Evolutionary conservation across 2,113 vertebrate species (phyloP), one percentile per base, ranked within the genome.

Genomic region (Odobenus rosmarus): DNA sequence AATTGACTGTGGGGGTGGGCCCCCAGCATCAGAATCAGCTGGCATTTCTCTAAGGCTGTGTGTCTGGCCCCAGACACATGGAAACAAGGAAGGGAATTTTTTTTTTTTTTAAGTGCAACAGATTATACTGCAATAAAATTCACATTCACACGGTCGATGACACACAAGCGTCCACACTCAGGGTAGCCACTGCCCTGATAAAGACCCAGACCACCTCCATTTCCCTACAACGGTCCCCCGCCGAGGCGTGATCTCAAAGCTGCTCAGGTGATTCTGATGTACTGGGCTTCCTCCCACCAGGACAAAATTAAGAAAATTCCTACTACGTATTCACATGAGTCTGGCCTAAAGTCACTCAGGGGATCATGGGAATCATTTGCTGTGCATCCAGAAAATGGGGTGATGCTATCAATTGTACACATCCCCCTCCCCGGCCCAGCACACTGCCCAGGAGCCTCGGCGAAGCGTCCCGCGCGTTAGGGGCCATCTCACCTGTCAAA

Each of bases 401-500:
- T 36, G 8, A 5, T 1, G 21, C 1, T 19, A 26, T 39, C 24
- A 0, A 0, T 4, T 0, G 21, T 33, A 11, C 11, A 4, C 12
- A 0, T 0, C 46, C 3, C 42, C 6, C 3, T 0, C 74, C 21
- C 15, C 13, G 26, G 83, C 49, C 49, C 15, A 1, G 8, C 15
- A 12, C 0, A 0, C 12, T 14, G 23, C 14, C 53, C 23, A 14
- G 31, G 39, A 42, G 21, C 49, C 71, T 24, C n/a, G 5, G 36
- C 81, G 7, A 3, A 55, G 77, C 2, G 13, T 49, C n/a, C 39
- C 49, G 2, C 7, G 46, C 1, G 1, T 10, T 10, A 26, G 23
- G 36, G 16, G 28, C 5, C 3, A 0, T 26, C 72, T 96, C 96
- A 99, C 99, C 99, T 99, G 72, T 99, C 99, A 93, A 99, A 99